A percentile compares a stretch with the other conserved stretches of the same genome.
Conservation (phyloP, 2,888 invertebrate species). For the Cheilosia soror region DNA sequence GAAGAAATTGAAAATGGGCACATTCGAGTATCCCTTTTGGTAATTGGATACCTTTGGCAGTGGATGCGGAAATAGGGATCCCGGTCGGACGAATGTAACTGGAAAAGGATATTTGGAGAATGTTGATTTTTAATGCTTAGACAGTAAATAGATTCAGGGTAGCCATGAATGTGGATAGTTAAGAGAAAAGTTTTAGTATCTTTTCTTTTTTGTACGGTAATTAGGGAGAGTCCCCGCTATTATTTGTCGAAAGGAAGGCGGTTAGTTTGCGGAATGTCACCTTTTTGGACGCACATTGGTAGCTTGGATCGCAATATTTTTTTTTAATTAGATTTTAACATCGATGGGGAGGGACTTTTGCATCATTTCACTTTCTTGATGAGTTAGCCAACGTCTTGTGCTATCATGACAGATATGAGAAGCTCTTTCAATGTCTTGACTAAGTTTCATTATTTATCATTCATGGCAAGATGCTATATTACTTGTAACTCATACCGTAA, state of each 20-base stretch:
- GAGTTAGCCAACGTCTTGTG: no score
- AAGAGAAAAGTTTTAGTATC: conserved; percentile 12
- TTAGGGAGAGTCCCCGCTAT: conserved; percentile 22
- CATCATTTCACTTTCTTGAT: no score
- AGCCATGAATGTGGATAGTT: conserved; percentile 25
- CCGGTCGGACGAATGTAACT: conserved; percentile 33
- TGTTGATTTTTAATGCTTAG: conserved; percentile 73
- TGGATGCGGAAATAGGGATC: conserved; percentile 37
- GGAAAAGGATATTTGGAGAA: conserved; percentile 73
- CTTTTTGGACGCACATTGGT: no score
- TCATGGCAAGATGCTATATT: no score
- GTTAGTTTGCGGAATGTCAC: not conserved
- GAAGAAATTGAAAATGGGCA: conserved; percentile 65
- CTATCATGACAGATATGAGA: no score
- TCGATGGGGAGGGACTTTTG: no score
- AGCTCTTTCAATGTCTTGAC: no score
- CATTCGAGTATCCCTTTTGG: conserved; percentile 69
- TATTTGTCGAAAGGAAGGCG: not conserved
- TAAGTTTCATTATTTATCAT: no score
- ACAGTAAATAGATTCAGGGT: conserved; percentile 65
- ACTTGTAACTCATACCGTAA: no score
- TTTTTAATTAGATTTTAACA: no score
- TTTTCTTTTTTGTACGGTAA: conserved; percentile 14
- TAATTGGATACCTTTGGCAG: conserved; percentile 67
- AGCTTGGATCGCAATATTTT: no score